These are phyloP conservation scores for Stictonetta naevosa DNA, from an alignment of 2,113 vertebrate species.

Conservation along the genomic window DNA sequence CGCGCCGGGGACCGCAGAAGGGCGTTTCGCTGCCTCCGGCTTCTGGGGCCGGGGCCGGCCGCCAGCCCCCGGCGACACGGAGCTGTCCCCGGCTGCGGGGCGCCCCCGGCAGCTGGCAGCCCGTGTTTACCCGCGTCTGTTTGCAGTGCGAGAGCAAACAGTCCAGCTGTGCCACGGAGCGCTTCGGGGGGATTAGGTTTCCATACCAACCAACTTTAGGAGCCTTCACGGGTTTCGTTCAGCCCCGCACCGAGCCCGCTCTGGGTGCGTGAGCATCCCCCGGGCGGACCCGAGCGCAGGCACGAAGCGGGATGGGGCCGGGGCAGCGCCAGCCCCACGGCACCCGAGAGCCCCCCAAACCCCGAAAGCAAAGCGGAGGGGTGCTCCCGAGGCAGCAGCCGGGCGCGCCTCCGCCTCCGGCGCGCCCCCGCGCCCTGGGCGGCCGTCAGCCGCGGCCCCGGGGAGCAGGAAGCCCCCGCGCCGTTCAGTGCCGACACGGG, in stretches of 20 bases:
- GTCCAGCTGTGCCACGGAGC: slow-evolving; percentile 73
- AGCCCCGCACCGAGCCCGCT: slow-evolving; percentile 26
- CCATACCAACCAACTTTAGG: slow-evolving; percentile 79
- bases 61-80: background rate
- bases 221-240: slow-evolving; percentile 77
- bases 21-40: background rate
- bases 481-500: no score
- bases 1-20: background rate
- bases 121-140: slow-evolving; percentile 80
- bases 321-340: no score
- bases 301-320: no score
- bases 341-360: no score
- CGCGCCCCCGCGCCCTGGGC: no score
- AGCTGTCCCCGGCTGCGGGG: background rate
- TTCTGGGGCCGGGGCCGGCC: background rate
- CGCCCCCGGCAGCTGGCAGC: slow-evolving; percentile 59
- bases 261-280: no score
- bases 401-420: no score
- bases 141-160: slow-evolving; percentile 81
- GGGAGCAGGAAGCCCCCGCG: no score
- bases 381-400: no score
- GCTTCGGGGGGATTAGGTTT: slow-evolving; percentile 76
- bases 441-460: no score
- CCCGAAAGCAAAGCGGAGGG: no score
- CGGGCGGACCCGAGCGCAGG: no score